Conservation (phyloP, 2,113 vertebrate genomes). For the Pomatostomus ruficeps region DNA sequence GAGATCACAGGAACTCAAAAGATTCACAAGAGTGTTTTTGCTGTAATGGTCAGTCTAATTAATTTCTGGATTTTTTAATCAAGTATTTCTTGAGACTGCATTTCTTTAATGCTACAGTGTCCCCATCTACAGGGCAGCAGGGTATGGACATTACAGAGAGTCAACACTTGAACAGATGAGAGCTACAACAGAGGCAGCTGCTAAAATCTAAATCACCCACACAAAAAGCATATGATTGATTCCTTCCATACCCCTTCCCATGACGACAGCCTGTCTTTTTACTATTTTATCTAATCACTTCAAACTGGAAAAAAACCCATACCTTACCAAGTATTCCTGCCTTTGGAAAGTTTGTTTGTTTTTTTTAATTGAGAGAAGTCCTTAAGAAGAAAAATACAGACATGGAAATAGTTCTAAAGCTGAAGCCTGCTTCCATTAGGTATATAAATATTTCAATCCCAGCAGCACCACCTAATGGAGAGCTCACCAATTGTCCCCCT, state of each 20-base stretch:
- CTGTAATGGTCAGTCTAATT: neutral
- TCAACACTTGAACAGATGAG: neutral
- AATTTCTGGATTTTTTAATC: neutral
- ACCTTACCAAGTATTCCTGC: neutral
- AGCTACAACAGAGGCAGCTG: neutral
- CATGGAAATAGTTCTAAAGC: neutral
- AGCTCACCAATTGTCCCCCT: neutral
- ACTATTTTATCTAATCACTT: neutral
- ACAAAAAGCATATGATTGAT: neutral
- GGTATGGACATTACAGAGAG: neutral
- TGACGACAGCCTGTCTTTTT: neutral
- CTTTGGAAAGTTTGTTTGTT: neutral
- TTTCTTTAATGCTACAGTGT: neutral
- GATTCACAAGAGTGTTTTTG: neutral
- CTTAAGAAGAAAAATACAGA: neutral
- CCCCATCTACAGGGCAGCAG: neutral
- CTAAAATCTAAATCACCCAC: neutral
- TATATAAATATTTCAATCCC: constrained; percentile 46
- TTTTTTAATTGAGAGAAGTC: neutral
- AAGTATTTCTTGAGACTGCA: neutral
- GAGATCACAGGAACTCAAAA: neutral
- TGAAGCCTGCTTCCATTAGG: neutral
- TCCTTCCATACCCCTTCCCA: neutral
- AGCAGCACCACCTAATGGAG: constrained; percentile 68
- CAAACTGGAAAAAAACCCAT: neutral